phyloP scores from a whole-genome alignment of 2,797 vertebrate genomes.

The Falco cherrug region DNA sequence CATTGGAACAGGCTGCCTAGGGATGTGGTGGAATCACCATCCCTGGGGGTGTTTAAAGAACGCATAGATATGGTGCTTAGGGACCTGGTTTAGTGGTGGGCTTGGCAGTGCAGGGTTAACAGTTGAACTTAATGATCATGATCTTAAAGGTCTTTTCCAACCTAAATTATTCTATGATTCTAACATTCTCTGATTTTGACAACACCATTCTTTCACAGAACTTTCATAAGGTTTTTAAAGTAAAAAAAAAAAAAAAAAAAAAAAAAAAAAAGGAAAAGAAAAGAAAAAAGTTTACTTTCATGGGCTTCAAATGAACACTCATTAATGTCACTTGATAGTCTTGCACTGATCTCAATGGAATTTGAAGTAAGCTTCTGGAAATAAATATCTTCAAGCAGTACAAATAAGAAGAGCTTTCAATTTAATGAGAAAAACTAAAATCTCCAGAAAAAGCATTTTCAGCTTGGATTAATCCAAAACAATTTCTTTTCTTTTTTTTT shows the following conservation, averaged over 20 bases:
- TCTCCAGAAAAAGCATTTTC: background rate
- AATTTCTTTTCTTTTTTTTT: background rate
- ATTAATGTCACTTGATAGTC: background rate
- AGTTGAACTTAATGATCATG: no score
- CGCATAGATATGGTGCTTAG: no score
- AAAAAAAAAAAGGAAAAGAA: background rate
- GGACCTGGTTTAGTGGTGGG: no score
- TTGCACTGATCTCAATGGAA: background rate
- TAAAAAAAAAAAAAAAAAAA: background rate
- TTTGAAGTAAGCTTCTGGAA: constrained; percentile 35
- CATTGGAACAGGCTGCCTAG: no score
- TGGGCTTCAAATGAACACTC: background rate
- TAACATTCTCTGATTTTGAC: background rate
- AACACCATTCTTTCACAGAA: background rate
- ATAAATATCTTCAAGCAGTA: background rate
- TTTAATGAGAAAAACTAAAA: constrained; percentile 23
- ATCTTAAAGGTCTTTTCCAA: no score
- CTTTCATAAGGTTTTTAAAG: background rate
- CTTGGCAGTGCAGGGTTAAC: no score
- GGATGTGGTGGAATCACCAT: no score
- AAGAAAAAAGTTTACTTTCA: background rate
- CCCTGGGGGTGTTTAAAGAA: no score
- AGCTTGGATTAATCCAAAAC: background rate
- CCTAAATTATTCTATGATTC: no score
- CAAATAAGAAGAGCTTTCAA: background rate